These are phyloP conservation scores for Dryobates pubescens DNA, from an alignment of 2,797 vertebrate species.

Conservation along the genomic window DNA sequence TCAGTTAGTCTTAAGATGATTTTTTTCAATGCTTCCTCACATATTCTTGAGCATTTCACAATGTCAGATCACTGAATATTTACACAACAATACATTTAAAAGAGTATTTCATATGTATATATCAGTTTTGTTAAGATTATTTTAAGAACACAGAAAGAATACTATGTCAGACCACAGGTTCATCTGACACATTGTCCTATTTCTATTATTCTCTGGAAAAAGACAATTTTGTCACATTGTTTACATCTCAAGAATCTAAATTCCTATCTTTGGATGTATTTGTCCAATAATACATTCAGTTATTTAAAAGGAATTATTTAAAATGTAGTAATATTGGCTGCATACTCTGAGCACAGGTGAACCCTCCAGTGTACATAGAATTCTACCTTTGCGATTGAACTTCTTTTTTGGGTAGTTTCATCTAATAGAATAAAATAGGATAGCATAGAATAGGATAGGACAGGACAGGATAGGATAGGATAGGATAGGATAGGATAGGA, in stretches of 20 bases:
- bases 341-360: not conserved
- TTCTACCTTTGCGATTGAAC: not conserved
- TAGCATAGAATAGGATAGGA: too few species aligned
- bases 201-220: not conserved
- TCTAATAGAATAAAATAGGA: too few species aligned
- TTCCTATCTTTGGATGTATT: not conserved
- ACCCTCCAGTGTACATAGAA: not conserved
- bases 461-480: too few species aligned
- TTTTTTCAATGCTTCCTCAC: not conserved
- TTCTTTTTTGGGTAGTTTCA: rapidly evolving
- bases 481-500: too few species aligned
- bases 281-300: not conserved
- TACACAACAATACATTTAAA: not conserved
- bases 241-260: not conserved
- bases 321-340: not conserved
- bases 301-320: not conserved
- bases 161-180: not conserved
- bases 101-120: not conserved
- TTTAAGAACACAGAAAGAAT: not conserved
- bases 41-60: not conserved
- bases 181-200: not conserved
- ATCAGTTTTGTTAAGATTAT: not conserved
- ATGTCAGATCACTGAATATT: not conserved
- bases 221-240: not conserved
- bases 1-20: not conserved